These are phyloP conservation scores for Heliothis subflexa DNA, from an alignment of 1,140 invertebrate genomes.

Conservation along the genomic window DNA sequence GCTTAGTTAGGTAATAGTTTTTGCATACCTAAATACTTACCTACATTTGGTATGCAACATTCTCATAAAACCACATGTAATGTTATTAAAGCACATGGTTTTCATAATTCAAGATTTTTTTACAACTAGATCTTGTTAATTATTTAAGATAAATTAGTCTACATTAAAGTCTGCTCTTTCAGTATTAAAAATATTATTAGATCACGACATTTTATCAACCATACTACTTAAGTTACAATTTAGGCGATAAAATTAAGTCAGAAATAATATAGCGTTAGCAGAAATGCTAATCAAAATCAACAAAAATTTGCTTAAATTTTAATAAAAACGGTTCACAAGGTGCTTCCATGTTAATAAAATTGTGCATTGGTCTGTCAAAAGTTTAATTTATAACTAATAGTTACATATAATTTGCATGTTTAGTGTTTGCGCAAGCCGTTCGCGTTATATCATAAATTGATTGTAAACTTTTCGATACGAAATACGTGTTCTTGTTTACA, in stretches of 20 bases:
- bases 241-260: background rate
- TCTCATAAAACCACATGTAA: too few relatives aligned
- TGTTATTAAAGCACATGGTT: too few relatives aligned
- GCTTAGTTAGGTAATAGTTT: too few relatives aligned
- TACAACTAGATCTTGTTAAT: too few relatives aligned
- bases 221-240: background rate
- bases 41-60: too few relatives aligned
- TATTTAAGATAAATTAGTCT: too few relatives aligned
- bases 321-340: constrained; percentile 28
- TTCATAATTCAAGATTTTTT: too few relatives aligned
- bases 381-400: background rate
- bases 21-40: too few relatives aligned
- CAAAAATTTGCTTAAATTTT: constrained; percentile 20
- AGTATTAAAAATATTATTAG: too few relatives aligned
- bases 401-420: constrained; percentile 1
- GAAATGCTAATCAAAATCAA: constrained; percentile 11
- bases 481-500: background rate
- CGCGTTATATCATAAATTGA: background rate
- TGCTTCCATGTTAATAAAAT: constrained; percentile 12
- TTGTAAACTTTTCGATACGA: background rate
- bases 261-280: background rate
- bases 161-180: too few relatives aligned
- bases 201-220: too few relatives aligned
- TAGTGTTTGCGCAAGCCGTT: background rate
- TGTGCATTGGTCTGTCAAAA: constrained; percentile 24